A percentile compares a stretch with the other conserved stretches of the same genome.
phyloP scores from a whole-genome alignment of 2,797 vertebrate genomes.

The Gadopsis bispinosus region DNA sequence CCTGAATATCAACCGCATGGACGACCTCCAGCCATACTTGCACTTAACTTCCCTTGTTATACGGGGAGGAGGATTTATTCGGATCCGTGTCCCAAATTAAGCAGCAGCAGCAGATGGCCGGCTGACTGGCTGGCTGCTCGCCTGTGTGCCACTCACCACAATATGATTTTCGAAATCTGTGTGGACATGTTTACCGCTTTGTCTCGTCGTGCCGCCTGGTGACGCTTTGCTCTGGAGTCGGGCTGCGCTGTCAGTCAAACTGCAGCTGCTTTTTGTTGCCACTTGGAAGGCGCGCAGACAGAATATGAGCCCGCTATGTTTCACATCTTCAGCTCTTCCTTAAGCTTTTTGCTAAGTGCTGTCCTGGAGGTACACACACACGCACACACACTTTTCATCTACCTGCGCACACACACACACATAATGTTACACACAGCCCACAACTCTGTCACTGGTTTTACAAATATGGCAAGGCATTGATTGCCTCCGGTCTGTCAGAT shows the following conservation, averaged over 20 bases:
- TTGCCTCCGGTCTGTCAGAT: slow-evolving; percentile 16
- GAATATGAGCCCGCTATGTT: slow-evolving; percentile 35
- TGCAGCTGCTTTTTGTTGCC: slow-evolving; percentile 27
- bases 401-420: slow-evolving; percentile 28
- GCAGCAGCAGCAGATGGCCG: slow-evolving; percentile 44
- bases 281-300: slow-evolving; percentile 45
- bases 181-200: slow-evolving; percentile 44
- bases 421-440: slow-evolving; percentile 39
- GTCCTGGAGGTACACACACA: slow-evolving; percentile 29
- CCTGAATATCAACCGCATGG: slow-evolving; percentile 39
- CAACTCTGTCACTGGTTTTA: slow-evolving; percentile 51
- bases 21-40: slow-evolving; percentile 43
- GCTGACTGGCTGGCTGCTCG: slow-evolving; percentile 24
- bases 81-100: slow-evolving; percentile 51
- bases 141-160: slow-evolving; percentile 31
- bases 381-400: neutral
- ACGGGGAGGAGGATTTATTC: slow-evolving; percentile 41
- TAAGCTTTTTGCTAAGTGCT: slow-evolving; percentile 36
- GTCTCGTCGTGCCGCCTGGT: slow-evolving; percentile 44
- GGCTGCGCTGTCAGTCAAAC: slow-evolving; percentile 52
- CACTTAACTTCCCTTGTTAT: slow-evolving; percentile 26
- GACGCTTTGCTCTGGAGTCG: slow-evolving; percentile 35
- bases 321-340: slow-evolving; percentile 46
- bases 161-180: slow-evolving; percentile 37
- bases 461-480: slow-evolving; percentile 59